Evolutionary conservation across 2,888 invertebrate genomes (phyloP).

Genomic region (Chalcis sispes): DNA sequence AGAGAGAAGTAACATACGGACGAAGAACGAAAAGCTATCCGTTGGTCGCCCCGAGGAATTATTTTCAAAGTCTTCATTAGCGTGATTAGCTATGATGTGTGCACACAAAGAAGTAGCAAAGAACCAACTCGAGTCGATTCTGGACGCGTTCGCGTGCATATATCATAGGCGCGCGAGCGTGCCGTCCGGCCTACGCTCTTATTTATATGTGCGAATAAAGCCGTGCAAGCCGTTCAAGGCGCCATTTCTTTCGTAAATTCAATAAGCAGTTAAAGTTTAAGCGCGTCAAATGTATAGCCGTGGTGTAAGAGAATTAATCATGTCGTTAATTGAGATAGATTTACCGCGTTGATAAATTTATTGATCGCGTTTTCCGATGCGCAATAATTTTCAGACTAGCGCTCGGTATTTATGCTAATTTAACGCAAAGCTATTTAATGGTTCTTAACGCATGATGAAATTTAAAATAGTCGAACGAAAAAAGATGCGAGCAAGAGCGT

Average conservation of each 20-base stretch:
- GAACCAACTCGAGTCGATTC: too few species aligned
- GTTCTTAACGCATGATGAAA: too few species aligned
- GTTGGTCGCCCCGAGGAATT: conserved; percentile 10
- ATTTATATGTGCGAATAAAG: too few species aligned
- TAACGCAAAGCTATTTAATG: background rate
- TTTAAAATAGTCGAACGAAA: too few species aligned
- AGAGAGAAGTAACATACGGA: conserved; percentile 41
- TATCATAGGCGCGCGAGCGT: background rate
- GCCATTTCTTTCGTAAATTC: conserved; percentile 36
- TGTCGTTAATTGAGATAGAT: conserved; percentile 33
- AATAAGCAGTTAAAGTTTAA: conserved; percentile 35
- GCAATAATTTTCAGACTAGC: conserved; percentile 11
- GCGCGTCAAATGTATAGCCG: conserved; percentile 42
- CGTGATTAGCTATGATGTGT: conserved; percentile 39
- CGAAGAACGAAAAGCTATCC: background rate
- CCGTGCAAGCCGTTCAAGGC: background rate
- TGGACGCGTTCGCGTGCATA: background rate
- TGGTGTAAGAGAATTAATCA: conserved; percentile 37
- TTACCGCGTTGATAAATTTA: conserved; percentile 29
- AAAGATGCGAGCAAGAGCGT: too few species aligned
- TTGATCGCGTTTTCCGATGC: conserved; percentile 21
- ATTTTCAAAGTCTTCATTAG: conserved; percentile 52
- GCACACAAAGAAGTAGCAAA: conserved; percentile 12
- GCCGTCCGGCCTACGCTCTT: background rate
- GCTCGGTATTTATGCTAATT: conserved; percentile 2